A percentile compares a stretch with the other conserved stretches of the same genome.
Evolutionary conservation across 2,888 invertebrate genomes (phyloP).

Genomic region (Sarcophaga rosellei): DNA sequence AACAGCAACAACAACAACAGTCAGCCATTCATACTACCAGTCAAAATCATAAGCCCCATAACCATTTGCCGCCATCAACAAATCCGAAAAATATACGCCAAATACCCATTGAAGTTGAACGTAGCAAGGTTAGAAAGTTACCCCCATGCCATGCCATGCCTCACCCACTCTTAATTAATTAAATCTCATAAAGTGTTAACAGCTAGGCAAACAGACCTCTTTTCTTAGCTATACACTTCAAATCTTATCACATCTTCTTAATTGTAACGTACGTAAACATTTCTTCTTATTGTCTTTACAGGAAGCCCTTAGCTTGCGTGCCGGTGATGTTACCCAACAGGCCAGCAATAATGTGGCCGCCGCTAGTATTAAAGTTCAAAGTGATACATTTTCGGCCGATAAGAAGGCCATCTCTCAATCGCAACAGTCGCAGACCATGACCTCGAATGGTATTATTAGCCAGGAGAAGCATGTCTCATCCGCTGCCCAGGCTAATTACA

Average conservation of each 20-base stretch:
- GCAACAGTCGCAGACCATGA: conserved; percentile 90
- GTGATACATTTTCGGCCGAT: conserved; percentile 93
- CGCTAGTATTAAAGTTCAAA: conserved; percentile 91
- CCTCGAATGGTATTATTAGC: conserved; percentile 90
- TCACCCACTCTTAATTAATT: not conserved
- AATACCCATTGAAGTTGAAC: conserved; percentile 81
- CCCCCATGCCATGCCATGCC: not conserved
- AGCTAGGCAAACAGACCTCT: conserved; percentile 25
- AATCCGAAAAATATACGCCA: conserved; percentile 77
- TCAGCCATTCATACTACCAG: conserved; percentile 11
- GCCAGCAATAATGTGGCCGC: conserved; percentile 93
- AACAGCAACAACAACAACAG: conserved; percentile 58
- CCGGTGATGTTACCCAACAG: conserved; percentile 92
- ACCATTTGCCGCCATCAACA: conserved; percentile 47
- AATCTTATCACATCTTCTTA: not conserved
- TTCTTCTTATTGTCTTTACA: conserved; percentile 80
- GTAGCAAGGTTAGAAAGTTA: conserved; percentile 76
- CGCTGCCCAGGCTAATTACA: conserved; percentile 89
- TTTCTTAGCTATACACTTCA: not conserved
- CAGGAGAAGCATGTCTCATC: conserved; percentile 89
- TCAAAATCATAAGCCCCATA: conserved; percentile 61
- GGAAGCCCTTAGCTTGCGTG: conserved; percentile 92
- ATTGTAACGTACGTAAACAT: not conserved
- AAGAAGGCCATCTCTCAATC: conserved; percentile 87
- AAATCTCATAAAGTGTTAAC: not conserved